Evolutionary conservation across 2,797 vertebrate species (phyloP).

Genomic region (Pogoniulus pusillus): DNA sequence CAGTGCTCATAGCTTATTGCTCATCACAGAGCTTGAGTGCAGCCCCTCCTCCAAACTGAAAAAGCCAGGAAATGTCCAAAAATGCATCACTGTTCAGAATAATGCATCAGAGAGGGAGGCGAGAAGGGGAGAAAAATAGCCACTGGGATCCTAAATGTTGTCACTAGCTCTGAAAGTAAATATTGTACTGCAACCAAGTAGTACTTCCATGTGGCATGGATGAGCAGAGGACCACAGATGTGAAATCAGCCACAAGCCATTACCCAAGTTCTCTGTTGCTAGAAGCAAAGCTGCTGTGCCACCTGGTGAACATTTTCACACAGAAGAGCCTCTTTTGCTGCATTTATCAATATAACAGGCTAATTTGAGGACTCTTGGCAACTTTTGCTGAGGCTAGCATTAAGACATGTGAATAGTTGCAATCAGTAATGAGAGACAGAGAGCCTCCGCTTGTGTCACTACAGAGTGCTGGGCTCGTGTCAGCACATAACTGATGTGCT

Average conservation of each 20-base stretch:
- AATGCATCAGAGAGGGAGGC: neutral
- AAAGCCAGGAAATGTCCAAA: neutral
- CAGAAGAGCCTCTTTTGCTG: neutral
- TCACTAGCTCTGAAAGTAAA: neutral
- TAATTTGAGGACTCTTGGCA: slow-evolving; percentile 1
- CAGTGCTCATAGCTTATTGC: neutral
- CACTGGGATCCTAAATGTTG: neutral
- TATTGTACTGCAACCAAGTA: neutral
- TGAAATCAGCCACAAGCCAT: neutral
- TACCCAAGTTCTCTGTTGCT: neutral
- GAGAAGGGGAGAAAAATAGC: neutral
- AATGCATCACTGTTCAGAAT: neutral
- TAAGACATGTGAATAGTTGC: slow-evolving; percentile 13
- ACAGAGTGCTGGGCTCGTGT: neutral
- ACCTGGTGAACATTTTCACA: slow-evolving; percentile 13
- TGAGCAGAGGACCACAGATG: neutral
- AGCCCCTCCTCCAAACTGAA: neutral
- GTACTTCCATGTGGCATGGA: neutral
- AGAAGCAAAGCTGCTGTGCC: slow-evolving; percentile 6
- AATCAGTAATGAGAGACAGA: slow-evolving; percentile 9
- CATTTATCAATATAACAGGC: neutral
- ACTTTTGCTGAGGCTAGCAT: neutral
- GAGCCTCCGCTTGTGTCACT: neutral
- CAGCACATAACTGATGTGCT: neutral
- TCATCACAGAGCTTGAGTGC: neutral